A percentile compares a stretch with the other conserved stretches of the same genome.
These are phyloP conservation scores for Bolborhynchus lineola DNA, from an alignment of 2,113 vertebrate genomes.

Conservation along the genomic window DNA sequence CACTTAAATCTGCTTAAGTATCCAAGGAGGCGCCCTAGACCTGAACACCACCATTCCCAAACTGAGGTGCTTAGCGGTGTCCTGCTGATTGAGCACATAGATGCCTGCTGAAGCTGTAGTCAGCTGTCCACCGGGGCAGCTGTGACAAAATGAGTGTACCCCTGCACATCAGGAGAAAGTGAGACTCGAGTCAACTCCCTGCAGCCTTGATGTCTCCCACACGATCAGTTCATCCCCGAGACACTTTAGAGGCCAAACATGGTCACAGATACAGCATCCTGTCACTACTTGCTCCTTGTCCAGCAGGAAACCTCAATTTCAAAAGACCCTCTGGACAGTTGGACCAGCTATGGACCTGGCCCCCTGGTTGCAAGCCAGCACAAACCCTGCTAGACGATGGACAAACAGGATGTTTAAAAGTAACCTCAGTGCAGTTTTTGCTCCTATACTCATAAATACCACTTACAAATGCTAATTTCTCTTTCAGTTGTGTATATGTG, in stretches of 20 bases:
- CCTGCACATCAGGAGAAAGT: background rate
- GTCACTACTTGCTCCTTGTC: fast-evolving
- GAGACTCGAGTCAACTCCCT: fast-evolving
- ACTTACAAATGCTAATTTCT: background rate
- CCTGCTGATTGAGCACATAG: background rate
- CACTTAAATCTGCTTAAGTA: background rate
- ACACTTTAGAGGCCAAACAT: background rate
- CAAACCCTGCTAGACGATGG: background rate
- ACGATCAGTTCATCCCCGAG: fast-evolving
- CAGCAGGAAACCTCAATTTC: background rate
- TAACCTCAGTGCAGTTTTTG: background rate
- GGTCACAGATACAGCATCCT: fast-evolving
- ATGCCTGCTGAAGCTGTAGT: background rate
- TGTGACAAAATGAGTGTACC: fast-evolving
- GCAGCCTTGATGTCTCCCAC: background rate
- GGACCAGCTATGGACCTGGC: fast-evolving
- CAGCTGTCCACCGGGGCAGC: background rate
- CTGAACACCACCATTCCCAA: fast-evolving
- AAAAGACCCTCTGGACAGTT: background rate
- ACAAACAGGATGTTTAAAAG: background rate
- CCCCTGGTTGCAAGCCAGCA: fast-evolving
- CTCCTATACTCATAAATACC: background rate
- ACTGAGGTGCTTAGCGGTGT: background rate
- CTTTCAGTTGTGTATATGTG: fast-evolving
- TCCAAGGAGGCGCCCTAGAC: fast-evolving